phyloP scores from a whole-genome alignment of 2,113 vertebrate species.

The Protobothrops mucrosquamatus region DNA sequence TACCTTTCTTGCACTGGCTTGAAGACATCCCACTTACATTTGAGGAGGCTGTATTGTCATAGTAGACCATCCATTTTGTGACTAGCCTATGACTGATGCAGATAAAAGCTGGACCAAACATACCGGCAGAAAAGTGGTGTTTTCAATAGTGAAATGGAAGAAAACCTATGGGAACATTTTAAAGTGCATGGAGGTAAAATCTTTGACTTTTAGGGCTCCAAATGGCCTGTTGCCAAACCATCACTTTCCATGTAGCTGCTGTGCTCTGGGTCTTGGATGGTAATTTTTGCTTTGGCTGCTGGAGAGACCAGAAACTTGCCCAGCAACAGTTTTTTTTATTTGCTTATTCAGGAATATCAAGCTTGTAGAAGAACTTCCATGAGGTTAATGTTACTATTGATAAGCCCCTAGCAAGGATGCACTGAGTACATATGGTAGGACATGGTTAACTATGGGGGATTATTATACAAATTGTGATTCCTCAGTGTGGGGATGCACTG shows the following conservation, averaged over 20 bases:
- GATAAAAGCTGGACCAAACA: not conserved
- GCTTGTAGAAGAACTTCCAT: not conserved
- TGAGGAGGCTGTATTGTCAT: not conserved
- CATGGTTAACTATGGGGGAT: not conserved
- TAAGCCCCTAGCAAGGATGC: not conserved
- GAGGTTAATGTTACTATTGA: not conserved
- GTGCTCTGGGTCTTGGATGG: not conserved
- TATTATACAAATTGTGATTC: not conserved
- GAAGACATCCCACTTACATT: not conserved
- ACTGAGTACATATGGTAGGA: not conserved
- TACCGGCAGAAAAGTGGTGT: not conserved
- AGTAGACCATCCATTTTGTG: not conserved
- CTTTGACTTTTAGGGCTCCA: not conserved
- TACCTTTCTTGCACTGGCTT: not conserved
- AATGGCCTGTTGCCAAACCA: not conserved
- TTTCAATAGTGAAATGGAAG: not conserved
- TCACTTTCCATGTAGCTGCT: not conserved
- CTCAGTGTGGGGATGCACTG: not conserved
- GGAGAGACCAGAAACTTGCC: not conserved
- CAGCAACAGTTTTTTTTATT: not conserved
- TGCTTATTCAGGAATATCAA: not conserved
- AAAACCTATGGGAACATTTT: not conserved
- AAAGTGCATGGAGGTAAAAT: not conserved
- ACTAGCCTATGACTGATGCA: not conserved
- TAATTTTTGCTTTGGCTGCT: not conserved